A percentile compares a stretch with the other conserved stretches of the same genome.
These are phyloP conservation scores for Parnassius glacialis DNA, from an alignment of 2,888 invertebrate species.

Conservation along the genomic window DNA sequence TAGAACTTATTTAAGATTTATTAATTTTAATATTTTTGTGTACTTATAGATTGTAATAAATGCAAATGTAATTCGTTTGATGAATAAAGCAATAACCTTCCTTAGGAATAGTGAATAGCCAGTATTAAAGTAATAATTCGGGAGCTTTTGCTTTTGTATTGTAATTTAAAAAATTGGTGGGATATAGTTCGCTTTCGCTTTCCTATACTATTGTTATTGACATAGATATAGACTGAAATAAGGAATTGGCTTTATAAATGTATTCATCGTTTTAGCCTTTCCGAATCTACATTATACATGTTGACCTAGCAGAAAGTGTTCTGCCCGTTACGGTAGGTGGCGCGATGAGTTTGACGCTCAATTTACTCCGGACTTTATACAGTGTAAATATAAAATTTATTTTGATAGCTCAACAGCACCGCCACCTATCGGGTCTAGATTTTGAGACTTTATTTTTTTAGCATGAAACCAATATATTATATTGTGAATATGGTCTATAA, in stretches of 20 bases:
- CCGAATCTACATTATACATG: not conserved
- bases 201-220: constrained; percentile 17
- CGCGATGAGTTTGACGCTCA: too few species aligned
- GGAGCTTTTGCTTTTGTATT: constrained; percentile 36
- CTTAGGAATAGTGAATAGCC: constrained; percentile 55
- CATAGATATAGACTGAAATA: constrained; percentile 23
- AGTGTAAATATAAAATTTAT: too few species aligned
- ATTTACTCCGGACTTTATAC: too few species aligned
- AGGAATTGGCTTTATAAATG: constrained; percentile 22
- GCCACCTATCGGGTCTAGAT: too few species aligned
- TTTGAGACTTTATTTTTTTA: too few species aligned
- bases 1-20: constrained; percentile 54
- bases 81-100: constrained; percentile 69
- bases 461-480: too few species aligned
- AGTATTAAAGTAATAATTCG: constrained; percentile 57
- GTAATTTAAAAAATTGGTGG: constrained; percentile 29
- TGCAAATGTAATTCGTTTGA: constrained; percentile 32
- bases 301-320: too few species aligned
- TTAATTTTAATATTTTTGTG: constrained; percentile 72
- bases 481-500: too few species aligned
- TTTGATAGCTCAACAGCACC: too few species aligned
- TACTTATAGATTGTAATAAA: constrained; percentile 43
- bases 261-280: constrained; percentile 8
- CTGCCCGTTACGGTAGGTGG: too few species aligned
- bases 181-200: constrained; percentile 26